Evolutionary conservation across 2,113 vertebrate species (phyloP), one percentile per base, ranked within the genome.

Genomic region (Microtus pennsylvanicus): DNA sequence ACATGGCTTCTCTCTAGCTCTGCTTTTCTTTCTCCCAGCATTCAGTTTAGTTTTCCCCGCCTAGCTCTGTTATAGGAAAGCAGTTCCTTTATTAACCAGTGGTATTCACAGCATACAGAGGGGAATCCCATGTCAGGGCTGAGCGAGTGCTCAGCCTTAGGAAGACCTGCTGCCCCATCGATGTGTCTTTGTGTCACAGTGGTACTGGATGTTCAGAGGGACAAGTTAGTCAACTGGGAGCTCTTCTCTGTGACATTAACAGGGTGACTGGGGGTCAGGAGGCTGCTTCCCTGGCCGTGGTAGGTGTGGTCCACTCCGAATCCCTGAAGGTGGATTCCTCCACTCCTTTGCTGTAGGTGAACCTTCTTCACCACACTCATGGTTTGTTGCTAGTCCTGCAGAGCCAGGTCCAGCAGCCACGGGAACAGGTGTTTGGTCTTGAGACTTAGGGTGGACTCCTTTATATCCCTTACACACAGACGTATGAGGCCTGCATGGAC

Each of bases 151-250:
- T 52, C 22, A 6, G 52, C 17, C 2, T 16, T 82, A 16, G 17
- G 35, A 33, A 65, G 67, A 42, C 14, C 22, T 4, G 16, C 83
- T n/a, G 5, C 1, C 10, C 65, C 13, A 10, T 11, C 21, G 5
- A 12, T 3, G 4, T 5, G 70, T 1, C 26, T 7, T 7, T 14
- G 1, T 11, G 42, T 38, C 14, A 45, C 5, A 61, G 33, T 7
- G 11, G 24, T 17, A 13, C 4, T 26, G 10, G 74, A 26, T 42
- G 1, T 47, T 5, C 21, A 35, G 45, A 17, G 78, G 19, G 42
- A 17, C 7, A 10, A 28, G 67, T 24, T 24, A n/a, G 30, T 0
- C 22, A 17, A 22, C 33, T 13, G 5, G 47, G 85, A 67, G 61
- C 9, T 42, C 26, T 9, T 86, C 38, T 45, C 28, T 35, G 35